Evolutionary conservation across 2,888 invertebrate species (phyloP).

Genomic region (Dione juno): DNA sequence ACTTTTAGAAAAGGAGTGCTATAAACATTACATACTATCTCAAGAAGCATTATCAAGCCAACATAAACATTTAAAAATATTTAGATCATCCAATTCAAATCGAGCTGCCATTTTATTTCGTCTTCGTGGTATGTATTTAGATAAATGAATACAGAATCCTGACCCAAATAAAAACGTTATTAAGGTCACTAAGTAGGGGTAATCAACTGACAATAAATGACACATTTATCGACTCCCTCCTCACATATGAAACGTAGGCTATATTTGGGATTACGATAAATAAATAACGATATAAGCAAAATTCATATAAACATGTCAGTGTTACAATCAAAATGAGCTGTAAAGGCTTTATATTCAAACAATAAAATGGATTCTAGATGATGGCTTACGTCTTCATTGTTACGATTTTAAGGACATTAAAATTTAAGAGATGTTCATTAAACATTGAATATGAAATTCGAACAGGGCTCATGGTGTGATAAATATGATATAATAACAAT

Average conservation of each 20-base stretch:
- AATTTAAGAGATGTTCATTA: conserved; percentile 70
- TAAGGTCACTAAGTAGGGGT: not conserved
- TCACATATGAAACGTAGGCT: not conserved
- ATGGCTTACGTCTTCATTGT: conserved; percentile 70
- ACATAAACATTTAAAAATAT: not conserved
- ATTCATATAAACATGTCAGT: conserved; percentile 61
- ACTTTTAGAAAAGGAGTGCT: too few relatives aligned
- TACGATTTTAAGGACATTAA: conserved; percentile 75
- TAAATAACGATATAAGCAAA: conserved; percentile 58
- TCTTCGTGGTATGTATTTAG: not conserved
- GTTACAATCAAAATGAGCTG: conserved; percentile 66
- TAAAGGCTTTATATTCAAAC: conserved; percentile 78
- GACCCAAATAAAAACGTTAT: not conserved
- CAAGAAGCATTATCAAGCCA: too few relatives aligned
- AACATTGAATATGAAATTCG: conserved; percentile 60
- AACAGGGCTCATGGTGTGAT: not conserved
- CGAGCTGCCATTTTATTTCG: not conserved
- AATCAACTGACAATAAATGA: not conserved
- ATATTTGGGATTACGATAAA: conserved; percentile 20
- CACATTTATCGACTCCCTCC: not conserved
- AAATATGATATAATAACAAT: not conserved
- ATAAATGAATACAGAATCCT: not conserved
- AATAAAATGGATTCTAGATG: conserved; percentile 75
- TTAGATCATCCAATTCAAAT: not conserved
- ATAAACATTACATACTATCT: too few relatives aligned